Evolutionary conservation across 1,140 invertebrate genomes (phyloP).

Genomic region (Cydia pomonella): DNA sequence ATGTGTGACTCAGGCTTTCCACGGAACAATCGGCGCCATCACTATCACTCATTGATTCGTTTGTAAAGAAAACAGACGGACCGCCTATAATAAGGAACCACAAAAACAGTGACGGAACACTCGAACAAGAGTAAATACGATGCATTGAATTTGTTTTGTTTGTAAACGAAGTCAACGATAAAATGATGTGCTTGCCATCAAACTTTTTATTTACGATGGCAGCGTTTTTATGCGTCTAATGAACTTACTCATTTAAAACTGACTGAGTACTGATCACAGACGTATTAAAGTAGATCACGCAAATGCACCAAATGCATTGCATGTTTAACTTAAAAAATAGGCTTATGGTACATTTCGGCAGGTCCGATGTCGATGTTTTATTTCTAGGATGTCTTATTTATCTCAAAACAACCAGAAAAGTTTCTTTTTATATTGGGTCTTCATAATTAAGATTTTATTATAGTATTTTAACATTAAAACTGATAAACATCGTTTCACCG

Average conservation of each 20-base stretch:
- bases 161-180: constrained; percentile 22
- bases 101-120: neutral
- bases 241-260: constrained; percentile 19
- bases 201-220: constrained; percentile 26
- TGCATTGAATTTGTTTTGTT: constrained; percentile 24
- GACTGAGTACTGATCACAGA: constrained; percentile 10
- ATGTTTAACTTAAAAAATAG: too few relatives aligned
- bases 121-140: constrained; percentile 23
- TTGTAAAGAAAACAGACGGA: constrained; percentile 20
- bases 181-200: constrained; percentile 25
- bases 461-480: neutral
- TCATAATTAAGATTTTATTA: neutral
- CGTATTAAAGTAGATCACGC: neutral
- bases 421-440: neutral
- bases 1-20: neutral
- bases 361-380: too few relatives aligned
- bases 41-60: neutral
- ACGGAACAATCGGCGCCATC: neutral
- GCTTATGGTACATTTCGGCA: too few relatives aligned
- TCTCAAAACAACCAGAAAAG: too few relatives aligned
- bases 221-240: constrained; percentile 25
- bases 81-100: neutral
- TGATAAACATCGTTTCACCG: neutral
- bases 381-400: too few relatives aligned
- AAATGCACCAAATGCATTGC: too few relatives aligned